Evolutionary conservation across 92 coral and sea anemone species (phyloP), one percentile per base, ranked within the genome.

Genomic region (Bergia puertoricense): DNA sequence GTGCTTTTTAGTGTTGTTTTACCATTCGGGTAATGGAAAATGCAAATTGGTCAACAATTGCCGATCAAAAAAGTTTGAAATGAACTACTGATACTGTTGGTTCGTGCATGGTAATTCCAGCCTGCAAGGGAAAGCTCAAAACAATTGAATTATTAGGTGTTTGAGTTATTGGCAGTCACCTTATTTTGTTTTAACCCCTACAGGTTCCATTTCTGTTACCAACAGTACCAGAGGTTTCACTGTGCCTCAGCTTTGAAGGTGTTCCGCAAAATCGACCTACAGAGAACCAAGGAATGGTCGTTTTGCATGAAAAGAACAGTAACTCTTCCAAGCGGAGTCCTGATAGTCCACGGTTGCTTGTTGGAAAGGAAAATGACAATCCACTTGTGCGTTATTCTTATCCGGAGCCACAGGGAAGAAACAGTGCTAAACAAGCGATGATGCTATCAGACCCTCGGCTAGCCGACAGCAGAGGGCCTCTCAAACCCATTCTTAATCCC

Each of bases 161-260:
- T 62, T 14, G 69, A 62, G 69, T 62, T 62, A 18, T 62, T 22
- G 22, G 30, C 20, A 20, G 4, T 2, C 69, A 62, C 69, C 30
- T 16, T 14, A 18, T 62, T 62, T 62, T 62, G n/a, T 13, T 62
- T 90, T 71, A 22, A 22, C 15, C 57, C 7, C 59, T 81, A 11
- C 78, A 88, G 96, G 88, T 48, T 38, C 90, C 91, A 69, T 59
- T 91, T 44, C 76, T 91, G 69, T 41, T 91, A 45, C 93, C 99
- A 69, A 86, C 94, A 62, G 93, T 92, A 22, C 94, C 93, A 42
- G 97, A 95, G 80, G 95, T 93, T 16, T 97, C 97, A 0, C 81
- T 97, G 18, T 97, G 98, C 48, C 87, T 95, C 54, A 97, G 99
- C 88, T 93, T 97, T 85, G 98, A 95, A 10, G 97, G 88, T 37